Evolutionary conservation across 1,140 invertebrate genomes (phyloP).

Genomic region (Leptoteleia sp.): DNA sequence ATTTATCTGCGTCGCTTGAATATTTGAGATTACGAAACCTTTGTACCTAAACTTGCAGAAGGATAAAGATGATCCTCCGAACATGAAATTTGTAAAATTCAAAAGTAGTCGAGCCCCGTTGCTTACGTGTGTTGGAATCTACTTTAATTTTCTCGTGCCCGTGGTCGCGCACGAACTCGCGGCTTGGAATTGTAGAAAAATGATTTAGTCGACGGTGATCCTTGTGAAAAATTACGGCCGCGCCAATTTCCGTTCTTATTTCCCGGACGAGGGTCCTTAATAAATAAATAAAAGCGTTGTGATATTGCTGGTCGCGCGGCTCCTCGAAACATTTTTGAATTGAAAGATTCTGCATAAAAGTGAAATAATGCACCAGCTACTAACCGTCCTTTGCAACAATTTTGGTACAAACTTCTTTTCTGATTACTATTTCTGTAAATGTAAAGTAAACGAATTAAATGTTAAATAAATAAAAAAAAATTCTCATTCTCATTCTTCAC

Average conservation of each 20-base stretch:
- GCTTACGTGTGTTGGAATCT: constrained; percentile 41
- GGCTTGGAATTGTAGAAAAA: constrained; percentile 31
- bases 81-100: constrained; percentile 62
- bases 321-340: too few species aligned
- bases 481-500: too few species aligned
- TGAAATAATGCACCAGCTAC: too few species aligned
- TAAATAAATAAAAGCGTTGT: constrained; percentile 49
- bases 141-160: constrained; percentile 55
- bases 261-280: constrained; percentile 3
- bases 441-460: too few species aligned
- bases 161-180: constrained; percentile 9
- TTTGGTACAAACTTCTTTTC: too few species aligned
- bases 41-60: constrained; percentile 51
- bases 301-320: constrained; percentile 16
- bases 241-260: constrained; percentile 32
- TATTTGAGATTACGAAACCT: constrained; percentile 55
- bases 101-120: constrained; percentile 50
- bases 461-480: too few species aligned
- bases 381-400: constrained; percentile 13
- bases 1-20: constrained; percentile 47
- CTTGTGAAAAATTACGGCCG: constrained; percentile 47
- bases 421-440: too few species aligned
- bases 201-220: constrained; percentile 45
- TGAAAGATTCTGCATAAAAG: too few species aligned
- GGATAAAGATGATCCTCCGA: constrained; percentile 45